Evolutionary conservation across 1,140 invertebrate genomes (phyloP), one percentile per base, ranked within the genome.

Genomic region (Rhagoletis zephyria): DNA sequence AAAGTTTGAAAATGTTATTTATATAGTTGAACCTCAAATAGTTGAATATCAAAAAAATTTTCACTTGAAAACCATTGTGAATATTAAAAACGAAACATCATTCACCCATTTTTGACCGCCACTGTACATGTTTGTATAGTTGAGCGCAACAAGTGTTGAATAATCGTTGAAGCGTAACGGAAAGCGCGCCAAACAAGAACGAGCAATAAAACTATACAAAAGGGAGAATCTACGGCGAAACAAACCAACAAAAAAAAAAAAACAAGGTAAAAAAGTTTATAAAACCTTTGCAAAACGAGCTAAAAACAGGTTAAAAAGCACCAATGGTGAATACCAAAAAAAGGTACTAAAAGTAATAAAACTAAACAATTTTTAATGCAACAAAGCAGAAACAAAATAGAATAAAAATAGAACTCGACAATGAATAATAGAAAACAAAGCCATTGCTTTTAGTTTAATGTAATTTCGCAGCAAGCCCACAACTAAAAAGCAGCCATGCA

Each of bases 101-200:
- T 30, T 30, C 30, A 30, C 30, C 30, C 30, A 30, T 30, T 30
- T 30, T 30, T 30, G 30, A 30, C 30, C 30, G 30, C 30, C 30
- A 30, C 30, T 30, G 30, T 30, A 30, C 30, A 30, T 30, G 30
- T 30, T 30, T 30, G 30, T 30, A 30, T 30, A 30, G 30, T 30
- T 9, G 7, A 56, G 40, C 45, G 74, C 74, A 81, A 56, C 74
- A 81, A 81, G 74, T 81, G 74, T 81, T 81, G 40, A 81, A 81
- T 81, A 51, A 81, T 81, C 74, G 51, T 56, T 81, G 16, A 81
- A n/a, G 74, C n/a, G 74, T 81, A 59, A 51, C 74, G 74, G n/a
- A 81, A 81, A 56, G 48, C n/a, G 48, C 48, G 48, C 74, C 30
- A 19, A 81, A 81, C 45, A 81, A 81, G 48, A 56, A 51, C 45